Conservation (phyloP, 1,140 invertebrate species). For the Zaprionus africanus region DNA sequence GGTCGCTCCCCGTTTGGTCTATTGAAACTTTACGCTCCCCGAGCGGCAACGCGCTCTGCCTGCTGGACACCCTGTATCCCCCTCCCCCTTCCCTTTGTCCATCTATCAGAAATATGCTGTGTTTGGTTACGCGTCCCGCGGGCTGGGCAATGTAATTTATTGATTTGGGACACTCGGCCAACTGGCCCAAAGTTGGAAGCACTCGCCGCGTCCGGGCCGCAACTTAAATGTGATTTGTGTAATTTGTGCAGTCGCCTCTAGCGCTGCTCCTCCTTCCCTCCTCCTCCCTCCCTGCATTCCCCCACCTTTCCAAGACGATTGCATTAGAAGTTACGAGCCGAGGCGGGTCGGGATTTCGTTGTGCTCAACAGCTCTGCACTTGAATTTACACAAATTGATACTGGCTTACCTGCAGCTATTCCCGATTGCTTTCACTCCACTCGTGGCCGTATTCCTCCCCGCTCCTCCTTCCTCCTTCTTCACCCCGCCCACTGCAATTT, state of each 20-base stretch:
- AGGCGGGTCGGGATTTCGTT: not conserved
- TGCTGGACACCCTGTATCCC: no score
- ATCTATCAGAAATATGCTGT: conserved; percentile 27
- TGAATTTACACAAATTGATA: conserved; percentile 26
- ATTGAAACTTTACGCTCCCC: conserved; percentile 63
- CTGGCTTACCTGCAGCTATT: conserved; percentile 14
- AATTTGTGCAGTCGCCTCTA: conserved; percentile 29
- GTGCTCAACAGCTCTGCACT: conserved; percentile 9
- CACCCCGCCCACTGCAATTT: no score
- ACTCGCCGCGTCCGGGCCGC: conserved; percentile 6
- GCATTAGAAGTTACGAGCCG: conserved; percentile 26
- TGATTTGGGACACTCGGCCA: conserved; percentile 51
- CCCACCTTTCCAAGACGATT: not conserved
- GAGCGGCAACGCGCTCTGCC: no score
- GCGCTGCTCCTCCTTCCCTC: not conserved
- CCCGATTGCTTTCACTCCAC: conserved; percentile 2
- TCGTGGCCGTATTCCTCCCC: no score
- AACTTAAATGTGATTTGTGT: conserved; percentile 56
- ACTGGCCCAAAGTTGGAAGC: conserved; percentile 16
- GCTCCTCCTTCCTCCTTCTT: no score
- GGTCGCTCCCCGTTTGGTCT: conserved; percentile 41
- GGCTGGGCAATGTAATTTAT: conserved; percentile 50
- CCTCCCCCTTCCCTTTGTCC: not conserved
- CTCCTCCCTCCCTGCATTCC: not conserved
- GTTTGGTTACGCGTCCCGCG: conserved; percentile 38